Conservation (phyloP, 2,113 vertebrate species). For the Reinhardtius hippoglossoides region DNA sequence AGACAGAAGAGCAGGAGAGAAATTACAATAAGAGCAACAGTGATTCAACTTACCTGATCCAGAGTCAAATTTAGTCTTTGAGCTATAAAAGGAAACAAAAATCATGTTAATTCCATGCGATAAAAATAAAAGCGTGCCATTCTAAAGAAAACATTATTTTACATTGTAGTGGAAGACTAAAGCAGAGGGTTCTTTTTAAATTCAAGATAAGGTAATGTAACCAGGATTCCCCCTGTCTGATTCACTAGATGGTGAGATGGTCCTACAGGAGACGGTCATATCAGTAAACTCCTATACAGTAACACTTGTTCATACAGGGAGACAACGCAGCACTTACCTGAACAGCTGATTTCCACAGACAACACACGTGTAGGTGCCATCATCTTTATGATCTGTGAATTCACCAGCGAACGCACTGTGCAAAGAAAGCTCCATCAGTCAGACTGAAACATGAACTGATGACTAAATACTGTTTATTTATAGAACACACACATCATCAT, state of each 20-base stretch:
- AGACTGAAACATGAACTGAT: too few species aligned
- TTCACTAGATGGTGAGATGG: neutral
- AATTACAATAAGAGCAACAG: too few species aligned
- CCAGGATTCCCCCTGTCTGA: neutral
- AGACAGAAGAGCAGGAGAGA: too few species aligned
- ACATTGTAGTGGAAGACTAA: neutral
- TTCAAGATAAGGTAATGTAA: too few species aligned
- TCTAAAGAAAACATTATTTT: neutral
- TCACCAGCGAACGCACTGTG: slow-evolving; percentile 93
- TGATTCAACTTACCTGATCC: slow-evolving; percentile 89
- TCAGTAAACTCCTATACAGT: neutral
- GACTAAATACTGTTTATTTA: too few species aligned
- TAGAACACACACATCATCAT: neutral
- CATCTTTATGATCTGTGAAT: slow-evolving; percentile 88
- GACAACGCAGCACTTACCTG: slow-evolving; percentile 81
- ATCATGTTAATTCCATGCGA: neutral
- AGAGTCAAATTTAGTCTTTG: slow-evolving; percentile 95
- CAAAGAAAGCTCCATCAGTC: neutral
- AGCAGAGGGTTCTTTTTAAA: too few species aligned
- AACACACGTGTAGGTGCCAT: slow-evolving; percentile 92
- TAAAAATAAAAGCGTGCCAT: fast-evolving
- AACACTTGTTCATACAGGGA: neutral
- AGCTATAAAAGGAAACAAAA: slow-evolving; percentile 83
- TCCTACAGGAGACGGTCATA: neutral
- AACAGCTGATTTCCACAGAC: slow-evolving; percentile 92